These are phyloP conservation scores for Caenorhabditis auriculariae DNA, from an alignment of 2,888 invertebrate genomes.

Conservation along the genomic window DNA sequence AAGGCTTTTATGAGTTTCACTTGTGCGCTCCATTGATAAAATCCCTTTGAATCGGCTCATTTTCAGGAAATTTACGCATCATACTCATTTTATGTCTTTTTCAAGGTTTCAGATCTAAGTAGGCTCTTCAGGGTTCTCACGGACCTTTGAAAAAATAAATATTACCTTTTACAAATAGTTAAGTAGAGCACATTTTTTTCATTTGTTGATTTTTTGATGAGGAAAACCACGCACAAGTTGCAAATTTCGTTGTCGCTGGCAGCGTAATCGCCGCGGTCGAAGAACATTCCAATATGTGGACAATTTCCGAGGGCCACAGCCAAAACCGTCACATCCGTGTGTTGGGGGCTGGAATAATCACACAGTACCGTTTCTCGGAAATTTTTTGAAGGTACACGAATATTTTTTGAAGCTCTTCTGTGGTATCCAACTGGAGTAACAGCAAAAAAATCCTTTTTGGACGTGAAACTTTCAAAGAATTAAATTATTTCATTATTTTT, in stretches of 20 bases:
- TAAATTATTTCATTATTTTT: background rate
- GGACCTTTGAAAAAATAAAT: too few relatives aligned
- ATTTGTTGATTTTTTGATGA: background rate
- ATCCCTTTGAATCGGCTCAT: too few relatives aligned
- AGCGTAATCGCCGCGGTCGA: slow-evolving; percentile 43
- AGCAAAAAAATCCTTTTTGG: too few relatives aligned
- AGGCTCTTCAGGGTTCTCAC: too few relatives aligned
- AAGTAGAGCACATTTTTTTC: background rate
- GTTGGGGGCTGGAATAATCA: slow-evolving; percentile 26
- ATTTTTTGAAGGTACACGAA: background rate
- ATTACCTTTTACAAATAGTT: slow-evolving; percentile 13
- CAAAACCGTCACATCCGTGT: slow-evolving; percentile 22
- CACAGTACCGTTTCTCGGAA: background rate
- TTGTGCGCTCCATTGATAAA: too few relatives aligned
- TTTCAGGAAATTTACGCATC: too few relatives aligned
- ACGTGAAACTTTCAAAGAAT: background rate
- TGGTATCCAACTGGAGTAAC: too few relatives aligned
- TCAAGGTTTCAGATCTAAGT: too few relatives aligned
- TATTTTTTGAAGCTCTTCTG: background rate
- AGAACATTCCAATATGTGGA: slow-evolving; percentile 38
- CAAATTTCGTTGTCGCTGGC: slow-evolving; percentile 31
- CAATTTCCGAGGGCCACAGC: slow-evolving; percentile 39
- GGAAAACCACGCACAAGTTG: slow-evolving; percentile 17
- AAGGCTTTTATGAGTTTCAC: too few relatives aligned
- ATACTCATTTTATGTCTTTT: too few relatives aligned